Conservation (phyloP, 2,113 vertebrate genomes). For the Dicaeum eximium region DNA sequence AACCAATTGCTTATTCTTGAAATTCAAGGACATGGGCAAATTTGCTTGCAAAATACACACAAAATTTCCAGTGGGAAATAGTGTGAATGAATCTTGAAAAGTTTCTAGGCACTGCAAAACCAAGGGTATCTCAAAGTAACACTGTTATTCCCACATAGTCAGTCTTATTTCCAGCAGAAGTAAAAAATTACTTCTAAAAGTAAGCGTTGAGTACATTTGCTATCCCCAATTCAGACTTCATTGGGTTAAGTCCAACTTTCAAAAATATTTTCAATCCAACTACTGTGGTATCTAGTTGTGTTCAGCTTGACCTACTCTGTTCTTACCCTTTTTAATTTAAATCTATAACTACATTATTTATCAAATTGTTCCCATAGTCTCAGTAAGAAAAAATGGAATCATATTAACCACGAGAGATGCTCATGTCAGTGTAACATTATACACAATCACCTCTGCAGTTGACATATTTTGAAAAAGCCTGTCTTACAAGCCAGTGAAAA, state of each 20-base stretch:
- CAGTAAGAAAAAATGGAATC: neutral
- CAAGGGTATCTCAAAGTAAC: neutral
- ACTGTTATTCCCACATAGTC: neutral
- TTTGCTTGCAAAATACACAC: neutral
- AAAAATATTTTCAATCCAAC: neutral
- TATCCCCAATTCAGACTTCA: neutral
- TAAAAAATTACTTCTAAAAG: neutral
- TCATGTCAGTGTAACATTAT: neutral
- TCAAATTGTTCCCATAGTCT: neutral
- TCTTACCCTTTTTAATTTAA: neutral
- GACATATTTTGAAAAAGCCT: neutral
- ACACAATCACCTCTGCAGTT: neutral
- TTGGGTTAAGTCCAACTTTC: neutral
- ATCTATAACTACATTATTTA: neutral
- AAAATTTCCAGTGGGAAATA: neutral
- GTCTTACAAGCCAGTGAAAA: neutral
- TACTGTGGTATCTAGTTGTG: neutral
- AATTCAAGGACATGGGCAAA: neutral
- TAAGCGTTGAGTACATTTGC: fast-evolving
- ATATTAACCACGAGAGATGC: neutral
- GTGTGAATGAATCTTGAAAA: neutral
- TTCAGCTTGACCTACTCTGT: neutral
- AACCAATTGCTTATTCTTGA: neutral
- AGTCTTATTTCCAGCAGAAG: neutral
- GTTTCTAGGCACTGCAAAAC: neutral